A percentile compares a stretch with the other conserved stretches of the same genome.
Evolutionary conservation across 2,113 vertebrate genomes (phyloP).

Genomic region (Labeo rohita): DNA sequence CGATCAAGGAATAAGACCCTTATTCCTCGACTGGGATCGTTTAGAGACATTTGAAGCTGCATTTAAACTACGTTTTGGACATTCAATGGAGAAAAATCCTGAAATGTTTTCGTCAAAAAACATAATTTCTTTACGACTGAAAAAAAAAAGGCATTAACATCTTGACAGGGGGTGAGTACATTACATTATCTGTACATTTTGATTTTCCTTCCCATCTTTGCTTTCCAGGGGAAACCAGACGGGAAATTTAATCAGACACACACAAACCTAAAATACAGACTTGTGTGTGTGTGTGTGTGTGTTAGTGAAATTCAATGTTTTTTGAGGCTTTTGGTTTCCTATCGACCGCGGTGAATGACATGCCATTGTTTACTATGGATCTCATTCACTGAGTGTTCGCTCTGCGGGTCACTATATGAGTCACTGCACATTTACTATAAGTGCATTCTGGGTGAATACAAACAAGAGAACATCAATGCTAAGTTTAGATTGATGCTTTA

Average conservation of each 20-base stretch:
- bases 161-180: too few species aligned
- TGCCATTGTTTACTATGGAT: slow-evolving; percentile 35
- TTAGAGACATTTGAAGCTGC: too few species aligned
- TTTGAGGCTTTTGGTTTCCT: slow-evolving; percentile 68
- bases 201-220: background rate
- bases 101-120: too few species aligned
- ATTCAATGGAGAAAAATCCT: too few species aligned
- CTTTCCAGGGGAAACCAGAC: background rate
- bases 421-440: slow-evolving; percentile 8
- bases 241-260: slow-evolving; percentile 9
- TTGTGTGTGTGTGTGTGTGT: slow-evolving; percentile 6
- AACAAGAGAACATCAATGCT: background rate
- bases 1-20: too few species aligned
- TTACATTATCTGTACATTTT: too few species aligned
- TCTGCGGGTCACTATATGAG: background rate
- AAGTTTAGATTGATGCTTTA: background rate
- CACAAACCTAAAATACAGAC: background rate
- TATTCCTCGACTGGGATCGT: too few species aligned
- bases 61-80: too few species aligned
- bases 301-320: slow-evolving; percentile 51
- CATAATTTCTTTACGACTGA: too few species aligned
- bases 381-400: background rate
- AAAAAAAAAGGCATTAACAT: too few species aligned
- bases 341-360: slow-evolving; percentile 47
- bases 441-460: slow-evolving; percentile 5